A percentile compares a stretch with the other conserved stretches of the same genome.
Conservation (phyloP, 2,113 vertebrate species). For the Hystrix brachyura region DNA sequence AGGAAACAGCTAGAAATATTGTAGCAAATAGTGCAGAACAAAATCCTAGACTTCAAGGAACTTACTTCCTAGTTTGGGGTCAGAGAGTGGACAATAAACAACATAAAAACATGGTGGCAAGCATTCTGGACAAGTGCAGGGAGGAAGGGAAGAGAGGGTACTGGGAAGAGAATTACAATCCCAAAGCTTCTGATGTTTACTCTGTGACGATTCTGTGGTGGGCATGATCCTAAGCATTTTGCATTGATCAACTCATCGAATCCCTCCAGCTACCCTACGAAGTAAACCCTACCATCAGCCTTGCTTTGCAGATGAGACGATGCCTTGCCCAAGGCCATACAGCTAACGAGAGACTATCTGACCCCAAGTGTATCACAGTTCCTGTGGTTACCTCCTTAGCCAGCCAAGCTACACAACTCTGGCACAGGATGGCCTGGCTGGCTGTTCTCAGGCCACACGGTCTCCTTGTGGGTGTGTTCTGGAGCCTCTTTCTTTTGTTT, state of each 20-base stretch:
- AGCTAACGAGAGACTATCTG: neutral
- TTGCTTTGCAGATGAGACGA: neutral
- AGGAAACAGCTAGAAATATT: neutral
- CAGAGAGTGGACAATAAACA: neutral
- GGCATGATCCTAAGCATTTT: neutral
- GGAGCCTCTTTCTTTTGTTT: neutral
- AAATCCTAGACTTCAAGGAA: neutral
- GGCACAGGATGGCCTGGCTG: too few relatives aligned
- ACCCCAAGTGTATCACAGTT: neutral
- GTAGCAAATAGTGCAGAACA: neutral
- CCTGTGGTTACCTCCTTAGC: neutral
- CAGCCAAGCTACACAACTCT: neutral
- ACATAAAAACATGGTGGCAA: neutral
- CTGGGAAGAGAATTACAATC: neutral
- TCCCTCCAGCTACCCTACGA: neutral
- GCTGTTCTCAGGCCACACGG: neutral
- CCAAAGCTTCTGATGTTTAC: fast-evolving
- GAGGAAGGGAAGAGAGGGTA: neutral
- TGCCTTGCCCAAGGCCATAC: fast-evolving
- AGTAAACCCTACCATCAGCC: neutral
- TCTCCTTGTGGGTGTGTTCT: neutral
- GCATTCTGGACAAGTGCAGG: neutral
- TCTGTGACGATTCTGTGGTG: neutral
- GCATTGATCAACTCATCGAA: neutral
- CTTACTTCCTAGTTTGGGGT: neutral